Percentiles rank a stretch among this genome's conserved stretches.
Evolutionary conservation across 1,140 invertebrate genomes (phyloP).

Genomic region (Bombus fervidus): DNA sequence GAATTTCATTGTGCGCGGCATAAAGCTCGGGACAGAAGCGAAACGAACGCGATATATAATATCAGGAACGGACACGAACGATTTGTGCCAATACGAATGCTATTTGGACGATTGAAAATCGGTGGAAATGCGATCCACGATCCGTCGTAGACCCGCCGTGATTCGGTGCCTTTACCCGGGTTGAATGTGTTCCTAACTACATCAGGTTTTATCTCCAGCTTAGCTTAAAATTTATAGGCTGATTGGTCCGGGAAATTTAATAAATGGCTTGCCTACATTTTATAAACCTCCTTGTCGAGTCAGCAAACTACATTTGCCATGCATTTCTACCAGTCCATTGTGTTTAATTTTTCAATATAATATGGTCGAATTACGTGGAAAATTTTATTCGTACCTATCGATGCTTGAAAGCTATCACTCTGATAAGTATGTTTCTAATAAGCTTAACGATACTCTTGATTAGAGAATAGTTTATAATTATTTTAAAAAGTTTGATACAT

Average conservation of each 20-base stretch:
- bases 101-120: constrained; percentile 9
- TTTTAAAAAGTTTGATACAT: no score
- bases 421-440: no score
- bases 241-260: constrained; percentile 1
- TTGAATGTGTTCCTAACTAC: constrained; percentile 20
- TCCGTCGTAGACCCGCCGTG: neutral
- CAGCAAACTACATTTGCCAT: constrained; percentile 5
- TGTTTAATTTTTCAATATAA: neutral
- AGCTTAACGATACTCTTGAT: no score
- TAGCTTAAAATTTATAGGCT: neutral
- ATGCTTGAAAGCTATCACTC: no score
- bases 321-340: neutral
- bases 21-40: neutral
- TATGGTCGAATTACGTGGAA: no score
- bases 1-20: constrained; percentile 8
- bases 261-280: neutral
- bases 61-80: neutral
- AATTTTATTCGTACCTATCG: no score
- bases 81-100: neutral
- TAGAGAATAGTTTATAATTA: no score
- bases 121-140: neutral
- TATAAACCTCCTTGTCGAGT: neutral
- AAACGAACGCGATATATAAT: constrained; percentile 6
- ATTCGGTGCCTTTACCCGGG: neutral
- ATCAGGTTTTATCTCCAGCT: constrained; percentile 13